Conservation (phyloP, 35 echinoderm and acorn worm species). For the Heliocidaris tuberculata region DNA sequence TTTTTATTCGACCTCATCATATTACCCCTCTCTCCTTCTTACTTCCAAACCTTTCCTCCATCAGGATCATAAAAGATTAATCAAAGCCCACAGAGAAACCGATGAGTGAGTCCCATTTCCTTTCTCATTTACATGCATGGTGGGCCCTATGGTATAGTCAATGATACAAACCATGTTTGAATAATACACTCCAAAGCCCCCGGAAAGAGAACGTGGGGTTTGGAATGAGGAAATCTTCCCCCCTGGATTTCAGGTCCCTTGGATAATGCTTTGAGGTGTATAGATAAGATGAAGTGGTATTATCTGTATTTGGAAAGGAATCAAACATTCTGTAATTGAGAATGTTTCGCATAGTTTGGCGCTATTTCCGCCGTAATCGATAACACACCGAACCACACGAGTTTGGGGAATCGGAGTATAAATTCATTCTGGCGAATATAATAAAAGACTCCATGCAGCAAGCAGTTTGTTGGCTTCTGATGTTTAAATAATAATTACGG, state of each 20-base stretch:
- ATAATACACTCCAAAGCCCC: not conserved
- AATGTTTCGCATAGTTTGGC: not conserved
- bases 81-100: constrained; percentile 22
- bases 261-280: not conserved
- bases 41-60: not conserved
- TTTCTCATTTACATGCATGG: constrained; percentile 19
- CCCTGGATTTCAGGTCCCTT: not conserved
- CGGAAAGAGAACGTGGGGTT: not conserved
- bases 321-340: constrained; percentile 13
- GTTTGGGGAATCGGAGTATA: not conserved
- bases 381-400: not conserved
- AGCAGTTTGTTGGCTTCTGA: not conserved
- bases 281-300: constrained; percentile 10
- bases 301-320: not conserved
- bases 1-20: not conserved
- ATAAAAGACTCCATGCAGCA: not conserved
- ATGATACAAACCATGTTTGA: constrained; percentile 3
- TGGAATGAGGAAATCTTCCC: not conserved
- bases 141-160: not conserved
- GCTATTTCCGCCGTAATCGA: not conserved
- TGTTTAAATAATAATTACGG: not conserved
- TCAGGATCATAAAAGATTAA: not conserved
- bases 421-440: not conserved
- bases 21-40: constrained; percentile 8
- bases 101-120: constrained; percentile 27